Evolutionary conservation across 2,113 vertebrate species (phyloP).

Genomic region (Smithornis capensis): DNA sequence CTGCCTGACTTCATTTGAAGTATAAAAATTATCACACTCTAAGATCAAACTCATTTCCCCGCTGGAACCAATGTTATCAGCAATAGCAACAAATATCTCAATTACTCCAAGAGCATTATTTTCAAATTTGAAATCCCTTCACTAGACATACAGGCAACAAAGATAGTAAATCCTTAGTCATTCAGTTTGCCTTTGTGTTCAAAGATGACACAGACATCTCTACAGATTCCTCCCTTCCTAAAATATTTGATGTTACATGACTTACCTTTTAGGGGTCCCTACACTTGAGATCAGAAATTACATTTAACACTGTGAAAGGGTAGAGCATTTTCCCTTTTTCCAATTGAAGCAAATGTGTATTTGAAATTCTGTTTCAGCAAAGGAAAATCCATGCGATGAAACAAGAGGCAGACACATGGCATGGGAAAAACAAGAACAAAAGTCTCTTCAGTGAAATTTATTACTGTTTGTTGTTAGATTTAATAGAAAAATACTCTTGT

Average conservation of each 20-base stretch:
- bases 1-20: background rate
- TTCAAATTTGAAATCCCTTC: background rate
- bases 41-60: background rate
- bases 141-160: background rate
- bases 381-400: background rate
- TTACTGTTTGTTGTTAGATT: background rate
- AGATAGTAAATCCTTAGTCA: background rate
- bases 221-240: background rate
- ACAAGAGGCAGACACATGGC: background rate
- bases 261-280: background rate
- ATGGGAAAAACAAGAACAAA: background rate
- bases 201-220: background rate
- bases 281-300: background rate
- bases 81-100: background rate
- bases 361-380: background rate
- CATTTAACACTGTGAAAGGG: background rate
- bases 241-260: background rate
- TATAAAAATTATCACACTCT: background rate
- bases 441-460: background rate
- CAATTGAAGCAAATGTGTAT: background rate
- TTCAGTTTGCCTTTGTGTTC: background rate
- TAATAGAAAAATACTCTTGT: background rate
- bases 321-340: background rate
- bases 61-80: background rate
- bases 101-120: background rate